phyloP scores from a whole-genome alignment of 2,113 vertebrate species.

The Nothoprocta perdicaria region DNA sequence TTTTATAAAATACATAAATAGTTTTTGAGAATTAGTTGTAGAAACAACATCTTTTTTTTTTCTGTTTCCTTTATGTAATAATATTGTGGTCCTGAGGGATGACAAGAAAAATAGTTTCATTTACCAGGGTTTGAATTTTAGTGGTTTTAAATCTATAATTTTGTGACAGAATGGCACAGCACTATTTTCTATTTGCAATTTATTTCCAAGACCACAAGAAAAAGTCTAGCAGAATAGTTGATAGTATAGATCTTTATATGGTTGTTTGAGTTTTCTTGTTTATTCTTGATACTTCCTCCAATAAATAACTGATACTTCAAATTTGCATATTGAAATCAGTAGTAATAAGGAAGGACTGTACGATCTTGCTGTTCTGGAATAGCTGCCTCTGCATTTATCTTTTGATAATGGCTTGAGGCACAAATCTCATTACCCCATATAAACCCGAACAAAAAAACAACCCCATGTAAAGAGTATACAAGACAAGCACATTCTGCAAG shows the following conservation, averaged over 20 bases:
- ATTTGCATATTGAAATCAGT: not conserved
- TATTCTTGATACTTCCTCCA: not conserved
- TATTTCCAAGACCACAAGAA: not conserved
- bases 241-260: not conserved
- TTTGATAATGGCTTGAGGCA: not conserved
- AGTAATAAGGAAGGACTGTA: not conserved
- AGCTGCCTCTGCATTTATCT: not conserved
- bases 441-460: not conserved
- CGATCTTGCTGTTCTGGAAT: not conserved
- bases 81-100: slow-evolving; percentile 50
- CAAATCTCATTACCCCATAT: not conserved
- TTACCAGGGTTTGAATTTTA: slow-evolving; percentile 61
- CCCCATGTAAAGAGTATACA: not conserved
- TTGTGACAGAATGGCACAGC: slow-evolving; percentile 7
- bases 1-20: slow-evolving; percentile 68
- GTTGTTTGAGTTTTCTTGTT: not conserved
- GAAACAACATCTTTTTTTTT: slow-evolving; percentile 33
- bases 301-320: not conserved
- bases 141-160: slow-evolving; percentile 64
- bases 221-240: not conserved
- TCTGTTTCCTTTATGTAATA: slow-evolving; percentile 62
- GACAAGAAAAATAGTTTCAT: slow-evolving; percentile 72
- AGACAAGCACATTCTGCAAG: not conserved
- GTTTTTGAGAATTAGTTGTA: slow-evolving; percentile 52
- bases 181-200: slow-evolving; percentile 42